Evolutionary conservation across 2,113 vertebrate species (phyloP), one percentile per base, ranked within the genome.

Genomic region (Neopipo cinnamomea): DNA sequence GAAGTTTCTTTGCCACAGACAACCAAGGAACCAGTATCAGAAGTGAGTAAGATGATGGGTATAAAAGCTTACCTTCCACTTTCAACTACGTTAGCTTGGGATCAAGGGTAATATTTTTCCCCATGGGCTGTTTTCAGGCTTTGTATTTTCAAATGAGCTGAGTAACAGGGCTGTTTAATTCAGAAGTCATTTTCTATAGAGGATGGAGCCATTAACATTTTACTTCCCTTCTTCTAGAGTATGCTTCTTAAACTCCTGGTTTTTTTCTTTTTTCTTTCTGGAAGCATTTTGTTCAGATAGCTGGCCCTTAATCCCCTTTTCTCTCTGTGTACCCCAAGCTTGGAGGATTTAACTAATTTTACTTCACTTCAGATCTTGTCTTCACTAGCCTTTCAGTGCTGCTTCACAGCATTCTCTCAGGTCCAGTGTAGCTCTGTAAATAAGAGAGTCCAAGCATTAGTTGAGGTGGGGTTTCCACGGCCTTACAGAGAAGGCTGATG

Each of bases 1-100:
- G 8, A 91, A 97, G 96, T 79, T 84, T 53, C 80, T 92, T 75
- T 61, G 65, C 90, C 41, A 0, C 83, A 80, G 59, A 66, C 59
- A 82, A 47, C 68, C 41, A 82, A 82, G 85, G 95, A 97, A 33
- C 66, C n/a, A 0, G 70, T 73, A 30, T 16, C 88, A 23, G 85
- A 96, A 93, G 96, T 97, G 44, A 96, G 96, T 35, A 80, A 86
- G 47, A 74, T 44, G 31, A 42, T 28, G 33, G 11, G 11, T 83
- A 0, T 49, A 62, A 87, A 66, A 77, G 9, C 18, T 88, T 84
- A 49, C 24, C 24, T 76, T 80, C 15, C 2, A 1, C 31, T 88
- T 94, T 83, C 21, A 78, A 17, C 42, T 78, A 4, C 33, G 27
- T 55, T 77, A 88, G 30, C 27, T n/a, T 84, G 53, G 41, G 22